A percentile compares a stretch with the other conserved stretches of the same genome.
Evolutionary conservation across 2,797 vertebrate species (phyloP).

Genomic region (Pseudochirops cupreus): DNA sequence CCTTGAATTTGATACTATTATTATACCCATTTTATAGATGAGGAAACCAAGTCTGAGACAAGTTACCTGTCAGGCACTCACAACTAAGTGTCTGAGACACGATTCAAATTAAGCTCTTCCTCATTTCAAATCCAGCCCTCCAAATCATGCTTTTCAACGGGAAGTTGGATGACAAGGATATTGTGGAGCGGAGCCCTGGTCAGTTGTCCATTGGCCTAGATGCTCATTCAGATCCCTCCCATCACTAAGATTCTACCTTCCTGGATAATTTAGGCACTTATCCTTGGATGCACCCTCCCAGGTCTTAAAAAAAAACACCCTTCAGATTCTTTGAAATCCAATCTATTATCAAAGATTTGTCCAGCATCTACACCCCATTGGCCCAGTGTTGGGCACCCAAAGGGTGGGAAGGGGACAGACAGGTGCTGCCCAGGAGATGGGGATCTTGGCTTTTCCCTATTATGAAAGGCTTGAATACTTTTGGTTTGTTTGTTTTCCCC

Average conservation of each 20-base stretch:
- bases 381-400: neutral
- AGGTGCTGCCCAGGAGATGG: neutral
- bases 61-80: neutral
- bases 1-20: neutral
- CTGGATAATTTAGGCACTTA: neutral
- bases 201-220: neutral
- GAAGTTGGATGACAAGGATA: neutral
- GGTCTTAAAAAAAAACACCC: too few relatives aligned
- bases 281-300: too few relatives aligned
- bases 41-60: neutral
- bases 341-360: neutral
- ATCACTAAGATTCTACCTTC: neutral
- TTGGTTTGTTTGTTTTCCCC: neutral
- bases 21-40: neutral
- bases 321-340: neutral
- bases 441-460: neutral
- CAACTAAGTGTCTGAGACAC: neutral
- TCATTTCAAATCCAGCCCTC: too few relatives aligned
- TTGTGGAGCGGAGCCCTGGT: neutral
- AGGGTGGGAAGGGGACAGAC: neutral
- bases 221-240: neutral
- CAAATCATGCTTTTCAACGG: neutral
- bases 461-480: neutral
- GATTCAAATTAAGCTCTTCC: too few relatives aligned
- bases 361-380: neutral